These are phyloP conservation scores for Pardalotus punctatus DNA, from an alignment of 2,113 vertebrate species.

Conservation along the genomic window DNA sequence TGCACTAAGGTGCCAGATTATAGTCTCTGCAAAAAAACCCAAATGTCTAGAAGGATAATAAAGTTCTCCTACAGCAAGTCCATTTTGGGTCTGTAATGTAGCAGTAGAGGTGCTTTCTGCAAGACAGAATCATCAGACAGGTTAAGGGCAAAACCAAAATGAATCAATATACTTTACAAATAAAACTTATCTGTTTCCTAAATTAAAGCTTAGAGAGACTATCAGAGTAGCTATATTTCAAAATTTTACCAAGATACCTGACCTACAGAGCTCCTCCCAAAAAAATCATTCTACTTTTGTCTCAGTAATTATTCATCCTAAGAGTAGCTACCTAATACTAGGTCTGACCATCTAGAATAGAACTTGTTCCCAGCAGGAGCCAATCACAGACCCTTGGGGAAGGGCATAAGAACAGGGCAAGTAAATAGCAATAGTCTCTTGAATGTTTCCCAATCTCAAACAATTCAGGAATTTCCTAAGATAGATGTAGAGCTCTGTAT, in stretches of 20 bases:
- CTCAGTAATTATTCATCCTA: neutral
- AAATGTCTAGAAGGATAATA: conserved; percentile 68
- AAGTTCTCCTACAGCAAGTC: conserved; percentile 88
- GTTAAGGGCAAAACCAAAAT: neutral
- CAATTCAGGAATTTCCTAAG: neutral
- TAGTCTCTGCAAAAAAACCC: conserved; percentile 86
- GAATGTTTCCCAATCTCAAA: neutral
- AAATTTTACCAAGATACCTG: neutral
- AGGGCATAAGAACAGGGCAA: neutral
- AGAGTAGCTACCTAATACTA: neutral
- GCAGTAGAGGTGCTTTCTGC: conserved; percentile 94
- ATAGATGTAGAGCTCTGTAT: neutral
- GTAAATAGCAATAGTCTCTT: neutral
- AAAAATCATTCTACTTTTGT: neutral
- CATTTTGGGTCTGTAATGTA: conserved; percentile 99
- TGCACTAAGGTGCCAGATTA: conserved; percentile 73
- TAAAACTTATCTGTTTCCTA: neutral
- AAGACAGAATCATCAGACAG: conserved; percentile 33
- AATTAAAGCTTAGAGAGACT: neutral
- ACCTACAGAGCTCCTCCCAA: neutral
- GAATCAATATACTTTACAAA: neutral
- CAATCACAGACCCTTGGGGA: neutral
- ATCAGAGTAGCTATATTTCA: neutral
- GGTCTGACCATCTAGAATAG: neutral
- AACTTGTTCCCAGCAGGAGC: neutral